A percentile compares a stretch with the other conserved stretches of the same genome.
phyloP scores from a whole-genome alignment of 2,888 invertebrate genomes.

The Eupithecia tripunctaria region DNA sequence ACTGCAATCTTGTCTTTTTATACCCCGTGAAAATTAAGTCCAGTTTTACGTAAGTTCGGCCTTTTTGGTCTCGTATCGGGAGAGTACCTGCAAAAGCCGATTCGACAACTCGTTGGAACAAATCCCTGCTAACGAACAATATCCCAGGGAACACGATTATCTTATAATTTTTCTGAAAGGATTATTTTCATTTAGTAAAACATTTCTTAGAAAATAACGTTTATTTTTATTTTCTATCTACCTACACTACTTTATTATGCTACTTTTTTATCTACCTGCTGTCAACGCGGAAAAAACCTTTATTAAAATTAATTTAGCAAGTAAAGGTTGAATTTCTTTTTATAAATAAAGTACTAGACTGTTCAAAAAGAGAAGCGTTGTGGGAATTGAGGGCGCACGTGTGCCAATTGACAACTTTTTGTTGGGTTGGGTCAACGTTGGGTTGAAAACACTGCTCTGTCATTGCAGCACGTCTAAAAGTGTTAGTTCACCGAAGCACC shows the following conservation, averaged over 20 bases:
- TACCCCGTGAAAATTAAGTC: neutral
- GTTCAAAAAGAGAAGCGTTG: too few relatives aligned
- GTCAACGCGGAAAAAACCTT: neutral
- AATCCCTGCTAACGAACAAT: conserved; percentile 3
- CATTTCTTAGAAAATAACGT: neutral
- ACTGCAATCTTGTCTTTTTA: neutral
- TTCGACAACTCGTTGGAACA: conserved; percentile 18
- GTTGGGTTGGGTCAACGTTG: too few relatives aligned
- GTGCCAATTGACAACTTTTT: too few relatives aligned
- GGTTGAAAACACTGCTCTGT: too few relatives aligned
- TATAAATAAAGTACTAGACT: too few relatives aligned
- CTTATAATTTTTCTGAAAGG: neutral
- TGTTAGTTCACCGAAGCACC: too few relatives aligned
- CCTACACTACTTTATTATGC: too few relatives aligned
- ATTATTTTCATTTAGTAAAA: neutral
- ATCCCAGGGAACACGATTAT: neutral
- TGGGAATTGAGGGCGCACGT: too few relatives aligned
- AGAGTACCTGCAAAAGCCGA: conserved; percentile 1
- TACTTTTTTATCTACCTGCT: neutral
- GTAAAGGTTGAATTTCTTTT: too few relatives aligned
- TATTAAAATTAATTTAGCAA: too few relatives aligned
- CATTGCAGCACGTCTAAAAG: too few relatives aligned
- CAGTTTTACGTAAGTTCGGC: neutral
- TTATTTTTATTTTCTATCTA: neutral
- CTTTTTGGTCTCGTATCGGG: neutral